Conservation (phyloP, 2,888 invertebrate genomes). For the Mimumesa dahlbomi region DNA sequence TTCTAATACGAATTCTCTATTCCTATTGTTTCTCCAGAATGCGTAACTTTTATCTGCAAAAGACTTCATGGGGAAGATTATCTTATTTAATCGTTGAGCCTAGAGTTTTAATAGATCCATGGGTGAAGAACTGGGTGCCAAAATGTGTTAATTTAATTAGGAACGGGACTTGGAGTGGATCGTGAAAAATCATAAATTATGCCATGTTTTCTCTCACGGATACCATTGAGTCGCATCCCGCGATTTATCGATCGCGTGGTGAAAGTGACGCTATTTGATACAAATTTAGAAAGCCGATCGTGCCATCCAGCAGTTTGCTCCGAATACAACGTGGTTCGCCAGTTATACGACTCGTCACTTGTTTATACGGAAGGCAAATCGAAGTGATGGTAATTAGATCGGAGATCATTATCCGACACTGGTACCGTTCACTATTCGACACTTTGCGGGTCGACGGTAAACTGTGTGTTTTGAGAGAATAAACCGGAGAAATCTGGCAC, state of each 20-base stretch:
- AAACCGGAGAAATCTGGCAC: too few relatives aligned
- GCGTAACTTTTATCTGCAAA: too few relatives aligned
- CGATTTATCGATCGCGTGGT: constrained; percentile 64
- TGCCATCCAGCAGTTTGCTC: constrained; percentile 45
- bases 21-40: too few relatives aligned
- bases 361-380: constrained; percentile 5
- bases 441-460: too few relatives aligned
- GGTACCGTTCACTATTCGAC: neutral
- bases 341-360: too few relatives aligned
- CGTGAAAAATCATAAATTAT: constrained; percentile 45
- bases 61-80: too few relatives aligned
- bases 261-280: constrained; percentile 75
- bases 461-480: too few relatives aligned
- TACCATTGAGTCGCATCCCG: constrained; percentile 34
- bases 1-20: too few relatives aligned
- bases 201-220: constrained; percentile 43
- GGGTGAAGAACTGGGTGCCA: neutral
- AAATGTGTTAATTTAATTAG: constrained; percentile 37
- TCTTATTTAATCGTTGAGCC: constrained; percentile 20
- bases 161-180: neutral
- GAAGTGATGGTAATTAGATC: constrained; percentile 13
- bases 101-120: constrained; percentile 21
- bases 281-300: constrained; percentile 77
- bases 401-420: constrained; percentile 22
- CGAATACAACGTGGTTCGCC: constrained; percentile 40